Conservation (phyloP, 2,797 vertebrate genomes). For the Stomatorhinus walkeri region DNA sequence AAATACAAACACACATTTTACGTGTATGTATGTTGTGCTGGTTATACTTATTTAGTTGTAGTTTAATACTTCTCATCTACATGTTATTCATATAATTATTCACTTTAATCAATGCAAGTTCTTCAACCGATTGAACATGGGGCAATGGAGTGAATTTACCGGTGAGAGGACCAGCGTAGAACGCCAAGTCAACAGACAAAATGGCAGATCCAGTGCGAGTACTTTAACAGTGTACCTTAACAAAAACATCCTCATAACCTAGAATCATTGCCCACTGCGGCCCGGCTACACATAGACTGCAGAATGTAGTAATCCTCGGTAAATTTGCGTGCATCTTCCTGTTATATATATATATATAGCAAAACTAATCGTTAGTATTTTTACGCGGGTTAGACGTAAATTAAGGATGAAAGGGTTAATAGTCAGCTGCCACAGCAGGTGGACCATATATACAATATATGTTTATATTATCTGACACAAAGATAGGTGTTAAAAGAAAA, state of each 20-base stretch:
- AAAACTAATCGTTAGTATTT: background rate
- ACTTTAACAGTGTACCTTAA: slow-evolving; percentile 15
- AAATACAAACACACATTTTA: background rate
- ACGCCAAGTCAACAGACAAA: slow-evolving; percentile 43
- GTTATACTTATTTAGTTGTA: background rate
- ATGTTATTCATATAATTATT: background rate
- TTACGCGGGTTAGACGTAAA: background rate
- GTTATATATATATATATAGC: background rate
- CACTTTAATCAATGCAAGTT: background rate
- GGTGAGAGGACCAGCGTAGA: background rate
- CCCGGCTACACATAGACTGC: background rate
- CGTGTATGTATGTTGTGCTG: background rate
- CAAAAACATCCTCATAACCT: background rate
- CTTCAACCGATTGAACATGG: background rate
- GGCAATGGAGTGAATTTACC: background rate
- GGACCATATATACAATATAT: background rate
- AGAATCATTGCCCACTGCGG: background rate
- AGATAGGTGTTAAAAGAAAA: background rate
- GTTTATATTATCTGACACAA: background rate
- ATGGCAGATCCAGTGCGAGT: slow-evolving; percentile 49
- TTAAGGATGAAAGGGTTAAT: slow-evolving; percentile 10
- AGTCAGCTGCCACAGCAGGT: slow-evolving; percentile 24
- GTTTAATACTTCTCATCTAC: background rate
- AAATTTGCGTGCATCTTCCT: background rate
- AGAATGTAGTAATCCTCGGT: background rate